Evolutionary conservation across 2,113 vertebrate species (phyloP).

Genomic region (Poeciliopsis occidentalis): DNA sequence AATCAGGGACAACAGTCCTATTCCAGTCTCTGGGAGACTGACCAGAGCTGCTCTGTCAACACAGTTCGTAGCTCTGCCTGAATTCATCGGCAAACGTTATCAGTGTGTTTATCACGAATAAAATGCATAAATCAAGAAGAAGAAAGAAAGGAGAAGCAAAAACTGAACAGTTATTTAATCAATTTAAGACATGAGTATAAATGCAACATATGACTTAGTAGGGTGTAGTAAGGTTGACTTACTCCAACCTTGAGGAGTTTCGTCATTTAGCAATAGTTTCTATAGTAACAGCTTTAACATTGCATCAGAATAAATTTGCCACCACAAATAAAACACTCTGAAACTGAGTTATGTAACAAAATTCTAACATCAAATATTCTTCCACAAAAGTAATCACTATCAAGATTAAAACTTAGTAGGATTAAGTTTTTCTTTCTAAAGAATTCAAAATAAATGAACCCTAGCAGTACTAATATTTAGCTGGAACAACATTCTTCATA

Average conservation of each 20-base stretch:
- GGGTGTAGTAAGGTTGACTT: neutral
- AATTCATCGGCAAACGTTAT: neutral
- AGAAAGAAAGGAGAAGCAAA: too few relatives aligned
- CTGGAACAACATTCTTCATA: neutral
- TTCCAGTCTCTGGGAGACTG: neutral
- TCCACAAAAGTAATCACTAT: neutral
- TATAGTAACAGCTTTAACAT: slow-evolving; percentile 11
- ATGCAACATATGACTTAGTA: neutral
- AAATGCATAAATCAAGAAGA: too few relatives aligned
- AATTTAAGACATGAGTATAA: too few relatives aligned
- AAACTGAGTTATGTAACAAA: neutral
- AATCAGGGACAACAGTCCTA: neutral
- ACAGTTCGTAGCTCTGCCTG: neutral
- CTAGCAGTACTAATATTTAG: neutral
- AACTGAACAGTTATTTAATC: too few relatives aligned
- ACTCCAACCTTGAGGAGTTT: neutral
- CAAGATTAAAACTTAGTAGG: neutral
- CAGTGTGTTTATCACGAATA: too few relatives aligned
- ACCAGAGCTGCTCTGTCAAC: neutral
- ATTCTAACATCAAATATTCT: neutral
- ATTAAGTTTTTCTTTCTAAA: slow-evolving; percentile 16
- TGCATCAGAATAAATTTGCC: slow-evolving; percentile 26
- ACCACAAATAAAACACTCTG: slow-evolving; percentile 10
- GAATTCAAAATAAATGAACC: neutral
- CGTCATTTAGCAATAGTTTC: slow-evolving; percentile 30